Evolutionary conservation across 2,113 vertebrate genomes (phyloP), one percentile per base, ranked within the genome.

Genomic region (Hypanus sabinus): DNA sequence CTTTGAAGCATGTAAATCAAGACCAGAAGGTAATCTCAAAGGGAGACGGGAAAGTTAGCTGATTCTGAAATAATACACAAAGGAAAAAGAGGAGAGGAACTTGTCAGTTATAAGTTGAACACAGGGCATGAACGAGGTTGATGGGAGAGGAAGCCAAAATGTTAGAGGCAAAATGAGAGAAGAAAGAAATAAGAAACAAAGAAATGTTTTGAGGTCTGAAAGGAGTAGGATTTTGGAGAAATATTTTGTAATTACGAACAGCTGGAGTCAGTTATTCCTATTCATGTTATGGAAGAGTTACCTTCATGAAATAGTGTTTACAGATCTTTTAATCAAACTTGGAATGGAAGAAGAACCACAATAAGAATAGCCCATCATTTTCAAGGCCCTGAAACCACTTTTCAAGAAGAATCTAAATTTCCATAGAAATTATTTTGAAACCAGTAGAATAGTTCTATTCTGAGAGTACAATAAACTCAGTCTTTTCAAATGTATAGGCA

Each of bases 271-370:
- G 27, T 93, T 93, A 93, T 73, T 75, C 73, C 38, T 27, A 73
- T 70, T 55, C 91, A 75, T 68, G 62, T 93, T 71, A 93, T 73
- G 68, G 91, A 93, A 55, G 36, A 22, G 71, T 24, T 93, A 55
- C 24, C 22, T 93, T 93, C 68, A 93, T 93, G 91, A 93, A 93
- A 71, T 27, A 71, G 91, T 73, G 70, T 71, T 93, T 93, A 24
- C 91, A 93, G 71, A 93, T 70, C 36, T 46, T 75, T 93, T 93
- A 46, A 38, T 93, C 24, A 6, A 20, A 10, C 71, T 38, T 75
- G 70, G 91, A 93, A 73, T 12, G 36, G 20, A 5, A 73, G 24
- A 55, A 75, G 70, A 68, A 73, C 36, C 20, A 75, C 10, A 27
- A 73, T 12, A 93, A 75, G 36, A 30, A 12, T 0, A 24, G 36